phyloP scores from a whole-genome alignment of 2,888 invertebrate genomes.

The Pollenia labialis region DNA sequence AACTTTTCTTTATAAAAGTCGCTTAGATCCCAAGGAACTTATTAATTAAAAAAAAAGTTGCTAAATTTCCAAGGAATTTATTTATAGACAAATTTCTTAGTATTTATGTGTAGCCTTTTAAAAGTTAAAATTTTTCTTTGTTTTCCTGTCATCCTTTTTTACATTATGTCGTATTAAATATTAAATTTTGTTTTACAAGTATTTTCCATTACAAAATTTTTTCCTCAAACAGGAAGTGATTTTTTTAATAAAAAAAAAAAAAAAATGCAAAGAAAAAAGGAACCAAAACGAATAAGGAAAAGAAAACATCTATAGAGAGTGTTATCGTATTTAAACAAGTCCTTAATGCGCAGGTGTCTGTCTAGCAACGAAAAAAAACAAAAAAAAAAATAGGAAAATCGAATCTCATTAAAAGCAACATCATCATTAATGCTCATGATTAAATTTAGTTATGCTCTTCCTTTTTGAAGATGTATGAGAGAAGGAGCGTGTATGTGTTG shows the following conservation, averaged over 20 bases:
- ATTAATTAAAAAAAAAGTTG: too few species aligned
- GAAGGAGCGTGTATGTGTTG: background rate
- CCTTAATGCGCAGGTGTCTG: conserved; percentile 67
- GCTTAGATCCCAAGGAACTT: too few species aligned
- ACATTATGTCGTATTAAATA: conserved; percentile 27
- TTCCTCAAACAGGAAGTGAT: conserved; percentile 58
- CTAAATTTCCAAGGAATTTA: too few species aligned
- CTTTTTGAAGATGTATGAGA: background rate
- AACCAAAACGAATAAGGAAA: conserved; percentile 4
- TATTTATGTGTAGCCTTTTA: background rate
- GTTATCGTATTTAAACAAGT: conserved; percentile 38
- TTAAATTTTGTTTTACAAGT: conserved; percentile 17
- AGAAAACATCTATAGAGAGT: conserved; percentile 9
- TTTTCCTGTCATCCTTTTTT: background rate
- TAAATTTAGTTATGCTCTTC: conserved; percentile 28
- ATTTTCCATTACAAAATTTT: conserved; percentile 45
- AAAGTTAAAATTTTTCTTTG: background rate
- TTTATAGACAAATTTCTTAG: too few species aligned
- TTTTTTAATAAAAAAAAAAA: conserved; percentile 16
- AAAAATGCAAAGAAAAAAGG: conserved; percentile 29
- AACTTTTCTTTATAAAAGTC: too few species aligned
- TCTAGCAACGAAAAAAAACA: background rate
- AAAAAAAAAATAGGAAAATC: conserved; percentile 11
- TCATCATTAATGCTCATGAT: background rate
- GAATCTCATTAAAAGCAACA: conserved; percentile 27